Conservation (phyloP, 1,140 invertebrate species). For the Propsilocerus akamusi region DNA sequence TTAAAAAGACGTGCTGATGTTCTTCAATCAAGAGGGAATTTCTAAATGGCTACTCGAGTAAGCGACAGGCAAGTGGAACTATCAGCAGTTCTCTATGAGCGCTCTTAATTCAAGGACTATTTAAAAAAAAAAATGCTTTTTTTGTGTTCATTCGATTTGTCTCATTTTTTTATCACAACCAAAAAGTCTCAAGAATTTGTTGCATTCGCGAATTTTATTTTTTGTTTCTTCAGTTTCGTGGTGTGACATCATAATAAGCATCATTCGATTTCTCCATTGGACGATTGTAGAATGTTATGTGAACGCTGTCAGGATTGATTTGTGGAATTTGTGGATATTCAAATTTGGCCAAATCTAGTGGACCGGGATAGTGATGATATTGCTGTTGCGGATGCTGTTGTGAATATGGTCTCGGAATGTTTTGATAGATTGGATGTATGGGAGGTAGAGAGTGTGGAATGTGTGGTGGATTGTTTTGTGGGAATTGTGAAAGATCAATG, state of each 20-base stretch:
- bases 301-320: conserved; percentile 32
- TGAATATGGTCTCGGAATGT: not conserved
- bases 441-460: conserved; percentile 13
- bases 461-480: conserved; percentile 12
- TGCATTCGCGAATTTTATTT: too few species aligned
- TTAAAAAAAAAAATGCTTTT: not conserved
- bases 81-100: too few species aligned
- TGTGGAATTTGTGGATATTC: conserved; percentile 24
- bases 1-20: too few species aligned
- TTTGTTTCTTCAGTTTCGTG: too few species aligned
- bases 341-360: conserved; percentile 29
- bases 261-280: not conserved
- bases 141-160: not conserved
- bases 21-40: too few species aligned
- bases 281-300: conserved; percentile 5
- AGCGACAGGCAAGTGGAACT: too few species aligned
- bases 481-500: conserved; percentile 17
- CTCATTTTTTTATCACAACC: not conserved
- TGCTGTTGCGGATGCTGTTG: not conserved
- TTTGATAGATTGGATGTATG: not conserved
- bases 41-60: too few species aligned
- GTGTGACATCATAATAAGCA: too few species aligned
- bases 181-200: conserved; percentile 2
- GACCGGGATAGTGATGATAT: conserved; percentile 3
- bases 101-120: not conserved